Evolutionary conservation across 2,113 vertebrate genomes (phyloP).

Genomic region (Micronisus gabar): DNA sequence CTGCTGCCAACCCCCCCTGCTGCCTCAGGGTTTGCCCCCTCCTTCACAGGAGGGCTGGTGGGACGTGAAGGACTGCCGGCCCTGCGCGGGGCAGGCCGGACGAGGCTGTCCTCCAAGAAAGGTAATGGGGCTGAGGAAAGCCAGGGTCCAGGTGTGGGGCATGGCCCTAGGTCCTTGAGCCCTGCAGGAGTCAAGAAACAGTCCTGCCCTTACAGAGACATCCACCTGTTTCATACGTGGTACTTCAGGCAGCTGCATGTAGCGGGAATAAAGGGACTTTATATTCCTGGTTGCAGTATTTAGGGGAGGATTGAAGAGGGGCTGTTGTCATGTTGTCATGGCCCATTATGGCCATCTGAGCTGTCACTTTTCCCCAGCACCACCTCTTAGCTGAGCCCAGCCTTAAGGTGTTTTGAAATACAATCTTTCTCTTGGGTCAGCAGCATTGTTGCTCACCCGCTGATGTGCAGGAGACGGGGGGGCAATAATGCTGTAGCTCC

Average conservation of each 20-base stretch:
- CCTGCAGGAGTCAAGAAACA: neutral
- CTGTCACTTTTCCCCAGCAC: neutral
- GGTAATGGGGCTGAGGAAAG: neutral
- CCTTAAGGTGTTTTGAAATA: neutral
- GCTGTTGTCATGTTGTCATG: neutral
- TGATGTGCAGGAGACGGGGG: neutral
- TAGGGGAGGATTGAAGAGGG: neutral
- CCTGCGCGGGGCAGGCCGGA: fast-evolving
- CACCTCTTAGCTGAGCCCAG: neutral
- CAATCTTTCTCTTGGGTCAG: neutral
- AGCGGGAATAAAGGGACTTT: neutral
- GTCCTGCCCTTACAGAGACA: too few relatives aligned
- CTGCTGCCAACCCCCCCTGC: fast-evolving
- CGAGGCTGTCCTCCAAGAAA: too few relatives aligned
- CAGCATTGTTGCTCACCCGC: neutral
- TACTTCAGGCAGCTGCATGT: neutral
- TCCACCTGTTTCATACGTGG: neutral
- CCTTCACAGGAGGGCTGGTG: too few relatives aligned
- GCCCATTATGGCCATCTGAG: neutral
- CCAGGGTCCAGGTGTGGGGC: fast-evolving
- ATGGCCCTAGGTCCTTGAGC: neutral
- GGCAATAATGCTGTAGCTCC: neutral
- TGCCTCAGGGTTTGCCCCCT: neutral
- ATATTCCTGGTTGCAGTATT: neutral
- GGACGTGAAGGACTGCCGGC: neutral